Evolutionary conservation across 2,888 invertebrate species (phyloP).

Genomic region (Pycnomerus fuliginosus): DNA sequence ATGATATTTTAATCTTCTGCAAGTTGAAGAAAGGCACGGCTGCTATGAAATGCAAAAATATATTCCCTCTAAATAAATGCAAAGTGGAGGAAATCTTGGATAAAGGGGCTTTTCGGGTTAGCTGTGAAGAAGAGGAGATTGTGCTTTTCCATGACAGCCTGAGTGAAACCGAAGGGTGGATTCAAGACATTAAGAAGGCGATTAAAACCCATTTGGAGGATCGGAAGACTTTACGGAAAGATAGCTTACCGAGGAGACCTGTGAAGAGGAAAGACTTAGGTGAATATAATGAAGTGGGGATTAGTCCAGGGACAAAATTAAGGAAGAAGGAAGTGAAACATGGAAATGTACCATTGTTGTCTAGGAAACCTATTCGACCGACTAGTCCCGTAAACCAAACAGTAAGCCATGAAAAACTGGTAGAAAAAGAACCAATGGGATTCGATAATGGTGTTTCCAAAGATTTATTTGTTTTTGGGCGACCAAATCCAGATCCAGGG

Average conservation of each 20-base stretch:
- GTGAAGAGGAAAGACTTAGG: conserved; percentile 59
- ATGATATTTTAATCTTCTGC: conserved; percentile 73
- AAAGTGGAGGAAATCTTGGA: conserved; percentile 60
- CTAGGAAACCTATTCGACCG: too few relatives aligned
- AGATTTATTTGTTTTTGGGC: conserved; percentile 16
- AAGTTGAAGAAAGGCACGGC: conserved; percentile 58
- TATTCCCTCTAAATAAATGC: conserved; percentile 71
- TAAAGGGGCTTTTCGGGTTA: conserved; percentile 62
- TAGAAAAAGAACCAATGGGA: not conserved
- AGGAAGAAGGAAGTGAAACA: too few relatives aligned
- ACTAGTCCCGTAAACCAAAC: conserved; percentile 8
- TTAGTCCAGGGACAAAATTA: conserved; percentile 56
- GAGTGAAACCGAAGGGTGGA: conserved; percentile 60
- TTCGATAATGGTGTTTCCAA: conserved; percentile 1
- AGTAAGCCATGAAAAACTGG: not conserved
- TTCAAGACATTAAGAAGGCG: conserved; percentile 57
- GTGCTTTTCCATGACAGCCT: conserved; percentile 59
- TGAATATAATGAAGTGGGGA: conserved; percentile 56
- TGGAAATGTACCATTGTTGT: too few relatives aligned
- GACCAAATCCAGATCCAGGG: conserved; percentile 7
- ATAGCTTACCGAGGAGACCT: conserved; percentile 63
- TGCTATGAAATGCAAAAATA: conserved; percentile 64
- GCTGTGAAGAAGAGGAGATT: conserved; percentile 60
- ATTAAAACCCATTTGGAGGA: conserved; percentile 60
- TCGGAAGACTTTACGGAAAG: conserved; percentile 63